Base-by-base conservation (phyloP, 92 coral and sea anemone species). In the Siderastrea radians region DNA sequence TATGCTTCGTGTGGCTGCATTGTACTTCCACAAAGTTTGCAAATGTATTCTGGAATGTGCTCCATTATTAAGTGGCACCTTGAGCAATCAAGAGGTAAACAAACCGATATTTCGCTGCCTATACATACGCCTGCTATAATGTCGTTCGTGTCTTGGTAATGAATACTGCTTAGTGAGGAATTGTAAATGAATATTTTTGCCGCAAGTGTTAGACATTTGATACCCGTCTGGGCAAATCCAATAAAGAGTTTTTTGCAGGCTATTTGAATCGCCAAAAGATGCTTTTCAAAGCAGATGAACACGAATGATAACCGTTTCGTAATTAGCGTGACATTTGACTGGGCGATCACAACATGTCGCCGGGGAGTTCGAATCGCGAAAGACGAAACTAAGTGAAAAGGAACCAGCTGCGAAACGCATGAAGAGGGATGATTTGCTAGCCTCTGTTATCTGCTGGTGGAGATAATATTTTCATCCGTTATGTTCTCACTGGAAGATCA, bases 21-120 rank as follows among this genome's bases (percentile, higher is more conserved):
- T 7, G 72, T 60, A 50, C 71, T 84, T 73, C 87, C 87, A 84
- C 87, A 84, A 62, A 84, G 71, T 74, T 84, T 84, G 81, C 87
- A 84, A 66, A 84, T 66, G 61, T 72, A 84, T 84, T 84, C 87
- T 16, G 81, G 80, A 84, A 63, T 63, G 78, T 53, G 72, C 16
- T 84, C 81, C 87, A 84, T 84, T 61, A 84, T 70, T 47, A 47
- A 71, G 52, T 49, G 67, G 54, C 48, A 82, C 58, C 58, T 70
- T 52, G 48, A 71, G 58, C 2, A 47, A 44, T 19, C 65, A 57
- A 69, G 61, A 4, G 57, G 5, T 49, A 82, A 82, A 82, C 86
- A 82, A 82, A 15, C 43, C 46, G 73, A 65, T 65, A 45, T 38
- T 38, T 67, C 67, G 62, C 52, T n/a, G 48, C 51, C 10, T 60